Evolutionary conservation across 1,140 invertebrate species (phyloP).

Genomic region (Probaryconus sp.): DNA sequence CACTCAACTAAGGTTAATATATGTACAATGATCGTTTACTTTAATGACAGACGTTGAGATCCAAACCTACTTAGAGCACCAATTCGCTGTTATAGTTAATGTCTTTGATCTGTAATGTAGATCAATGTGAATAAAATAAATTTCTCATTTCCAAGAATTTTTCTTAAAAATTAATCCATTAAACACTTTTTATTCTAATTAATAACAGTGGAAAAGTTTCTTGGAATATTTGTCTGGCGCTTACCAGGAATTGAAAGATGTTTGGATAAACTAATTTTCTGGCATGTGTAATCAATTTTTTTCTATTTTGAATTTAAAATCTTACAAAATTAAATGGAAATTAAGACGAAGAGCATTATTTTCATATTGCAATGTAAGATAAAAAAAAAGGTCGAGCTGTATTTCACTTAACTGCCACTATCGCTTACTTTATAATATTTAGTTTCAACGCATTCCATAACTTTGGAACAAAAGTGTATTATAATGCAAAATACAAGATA

Average conservation of each 20-base stretch:
- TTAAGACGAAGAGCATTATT: too few species aligned
- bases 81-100: conserved; percentile 1
- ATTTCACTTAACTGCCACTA: conserved; percentile 7
- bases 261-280: too few species aligned
- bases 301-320: too few species aligned
- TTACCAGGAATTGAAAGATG: too few species aligned
- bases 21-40: neutral
- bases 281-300: too few species aligned
- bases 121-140: neutral
- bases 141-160: neutral
- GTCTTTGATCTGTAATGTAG: conserved; percentile 1
- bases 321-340: too few species aligned
- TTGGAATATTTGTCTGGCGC: too few species aligned
- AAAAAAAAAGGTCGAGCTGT: too few species aligned
- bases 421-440: conserved; percentile 14
- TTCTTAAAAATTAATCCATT: neutral
- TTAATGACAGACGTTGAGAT: neutral
- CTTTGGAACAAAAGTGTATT: conserved; percentile 40
- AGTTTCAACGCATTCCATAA: neutral
- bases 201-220: too few species aligned
- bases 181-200: neutral
- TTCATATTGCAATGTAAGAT: too few species aligned
- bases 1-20: conserved; percentile 14
- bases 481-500: conserved; percentile 34
- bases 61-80: conserved; percentile 7